Base-by-base conservation (phyloP, 2,888 invertebrate species). In the Epinotia ramella region DNA sequence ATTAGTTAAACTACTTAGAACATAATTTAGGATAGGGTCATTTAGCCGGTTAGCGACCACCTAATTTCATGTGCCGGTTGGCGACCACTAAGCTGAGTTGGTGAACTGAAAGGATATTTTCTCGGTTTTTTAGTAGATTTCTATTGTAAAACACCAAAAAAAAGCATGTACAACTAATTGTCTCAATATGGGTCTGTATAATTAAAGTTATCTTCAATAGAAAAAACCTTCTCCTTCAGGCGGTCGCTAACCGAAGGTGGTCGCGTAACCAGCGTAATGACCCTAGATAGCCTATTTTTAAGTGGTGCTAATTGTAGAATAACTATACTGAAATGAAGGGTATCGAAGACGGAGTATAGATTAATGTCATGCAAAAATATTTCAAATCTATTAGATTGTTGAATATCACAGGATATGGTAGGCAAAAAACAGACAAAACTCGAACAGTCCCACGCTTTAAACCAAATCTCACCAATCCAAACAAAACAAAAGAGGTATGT, bases 301-400 rank as follows among this genome's bases (percentile, higher is more conserved):
- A 57, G 44, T 66, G 67, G 76, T 76, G 72, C 76, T 72, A 76
- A 67, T 59, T 62, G 65, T 60, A 16, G 20, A 66, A 65, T 65
- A 33, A 57, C 67, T 67, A 67, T 60, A 69, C 64, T 69, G 75
- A 62, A 71, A 66, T 67, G 20, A 67, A 67, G 66, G 62, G 44
- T 16, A 18, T 56, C 40, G 57, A 62, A 67, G 60, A 64, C 70
- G 49, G 20, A 64, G 57, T 62, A 72, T 62, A 59, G 59, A 24
- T 69, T 33, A 67, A 72, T 72, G 60, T 66, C 75, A 75, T 75
- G 75, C 76, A 72, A 24, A 56, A 70, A 76, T 66, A 76, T 71
- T 72, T 53, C 11, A 56, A 71, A 62, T 67, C 67, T 72, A 76
- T 67, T 18, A 67, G n/a, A 20, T 67, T 60, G 57, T 49, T 46